Evolutionary conservation across 2,113 vertebrate genomes (phyloP), one percentile per base, ranked within the genome.

Genomic region (Vulpes vulpes): DNA sequence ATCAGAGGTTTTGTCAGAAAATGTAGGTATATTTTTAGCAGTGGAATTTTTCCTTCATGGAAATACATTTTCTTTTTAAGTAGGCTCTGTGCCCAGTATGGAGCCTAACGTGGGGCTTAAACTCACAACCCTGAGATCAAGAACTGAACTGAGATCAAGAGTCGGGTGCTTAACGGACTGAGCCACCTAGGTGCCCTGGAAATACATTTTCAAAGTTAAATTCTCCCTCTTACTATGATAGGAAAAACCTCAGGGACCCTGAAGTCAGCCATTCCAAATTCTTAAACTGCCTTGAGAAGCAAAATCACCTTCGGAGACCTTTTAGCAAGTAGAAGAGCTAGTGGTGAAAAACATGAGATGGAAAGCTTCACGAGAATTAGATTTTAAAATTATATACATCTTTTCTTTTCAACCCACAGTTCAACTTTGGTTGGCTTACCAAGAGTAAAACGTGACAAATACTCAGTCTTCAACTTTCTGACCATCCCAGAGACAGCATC

Each of bases 391-490:
- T 22, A 27, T 78, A 3, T 43, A 10, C 67, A 8, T 51, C 11
- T 9, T 92, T 96, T 89, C 27, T 98, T 86, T 98, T 92, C 25
- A 20, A 88, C 12, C 67, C 86, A 0, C 98, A 99, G 99, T 90
- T 99, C 99, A 4, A 98, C 99, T 12, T 4, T 99, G 60, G 99
- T 99, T 73, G 99, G 99, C 23, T 97, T 99, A 86, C 99, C 99
- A 9, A 99, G 99, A 98, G 99, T 99, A 95, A 99, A 99, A 98
- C 99, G 99, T 80, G 99, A 99, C 97, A 99, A 99, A 95, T 99
- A 99, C 93, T 99, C 99, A 0, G 99, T 99, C 67, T 99, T 99
- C 96, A 99, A 99, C 98, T 99, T 99, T 98, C 98, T 99, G 98
- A 99, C 98, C 0, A 22, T 99, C 55, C 11, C 98, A 0, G 99